phyloP scores from a whole-genome alignment of 2,797 vertebrate genomes.

The Chiroxiphia lanceolata region DNA sequence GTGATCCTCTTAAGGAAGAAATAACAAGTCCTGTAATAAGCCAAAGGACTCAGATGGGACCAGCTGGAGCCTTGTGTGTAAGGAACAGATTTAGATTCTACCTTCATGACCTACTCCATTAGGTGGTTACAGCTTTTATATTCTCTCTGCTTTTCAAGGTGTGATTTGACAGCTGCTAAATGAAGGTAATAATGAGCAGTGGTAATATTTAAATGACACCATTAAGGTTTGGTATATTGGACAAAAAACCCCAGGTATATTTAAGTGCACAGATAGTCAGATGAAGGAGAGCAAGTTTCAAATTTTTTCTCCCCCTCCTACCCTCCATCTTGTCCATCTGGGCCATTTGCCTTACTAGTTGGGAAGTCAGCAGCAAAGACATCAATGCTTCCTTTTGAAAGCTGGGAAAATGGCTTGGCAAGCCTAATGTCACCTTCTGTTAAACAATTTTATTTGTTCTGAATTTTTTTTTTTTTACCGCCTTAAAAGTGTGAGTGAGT shows the following conservation, averaged over 20 bases:
- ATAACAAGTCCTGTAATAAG: not conserved
- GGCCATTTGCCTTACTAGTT: not conserved
- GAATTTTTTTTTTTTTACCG: fast-evolving
- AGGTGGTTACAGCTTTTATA: not conserved
- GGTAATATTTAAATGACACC: not conserved
- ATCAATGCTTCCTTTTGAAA: not conserved
- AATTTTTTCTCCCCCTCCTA: not conserved
- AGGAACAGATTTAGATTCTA: not conserved
- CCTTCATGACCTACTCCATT: not conserved
- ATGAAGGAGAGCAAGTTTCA: not conserved
- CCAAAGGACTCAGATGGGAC: not conserved
- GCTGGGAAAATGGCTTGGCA: slow-evolving; percentile 25
- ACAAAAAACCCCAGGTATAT: not conserved
- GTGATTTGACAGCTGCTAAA: slow-evolving; percentile 6
- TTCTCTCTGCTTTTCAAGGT: not conserved
- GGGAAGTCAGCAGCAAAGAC: not conserved
- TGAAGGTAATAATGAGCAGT: not conserved
- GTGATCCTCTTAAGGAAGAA: not conserved
- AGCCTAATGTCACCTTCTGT: slow-evolving; percentile 1
- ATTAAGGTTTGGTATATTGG: not conserved
- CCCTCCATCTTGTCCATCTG: not conserved
- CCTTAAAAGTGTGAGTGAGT: not conserved
- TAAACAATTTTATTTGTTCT: not conserved
- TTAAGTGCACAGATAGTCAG: not conserved
- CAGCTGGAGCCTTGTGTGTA: not conserved